A percentile compares a stretch with the other conserved stretches of the same genome.
Conservation (phyloP, 2,888 invertebrate genomes). For the Metallyticus violacea region DNA sequence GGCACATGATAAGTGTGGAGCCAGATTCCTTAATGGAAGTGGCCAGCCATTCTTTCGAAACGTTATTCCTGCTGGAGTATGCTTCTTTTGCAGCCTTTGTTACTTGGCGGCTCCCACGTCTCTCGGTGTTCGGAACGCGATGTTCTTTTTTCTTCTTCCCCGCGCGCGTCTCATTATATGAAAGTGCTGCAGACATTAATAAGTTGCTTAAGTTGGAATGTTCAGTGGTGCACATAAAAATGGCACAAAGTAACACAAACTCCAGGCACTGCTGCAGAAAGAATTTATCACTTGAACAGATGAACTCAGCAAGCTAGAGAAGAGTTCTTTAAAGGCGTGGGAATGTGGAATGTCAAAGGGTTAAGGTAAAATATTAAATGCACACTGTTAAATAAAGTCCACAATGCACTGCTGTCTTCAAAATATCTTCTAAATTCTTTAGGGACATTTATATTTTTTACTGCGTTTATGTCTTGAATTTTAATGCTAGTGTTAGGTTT, state of each 20-base stretch:
- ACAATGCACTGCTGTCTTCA: not conserved
- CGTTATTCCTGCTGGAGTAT: not conserved
- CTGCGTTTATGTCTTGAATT: no score
- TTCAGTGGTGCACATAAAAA: constrained; percentile 16
- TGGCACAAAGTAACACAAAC: not conserved
- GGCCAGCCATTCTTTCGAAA: not conserved
- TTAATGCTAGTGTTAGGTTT: no score
- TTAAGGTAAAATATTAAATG: not conserved
- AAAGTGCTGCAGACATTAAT: constrained; percentile 21
- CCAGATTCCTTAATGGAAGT: not conserved
- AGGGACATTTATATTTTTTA: no score
- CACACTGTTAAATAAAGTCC: not conserved
- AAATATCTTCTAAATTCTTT: not conserved
- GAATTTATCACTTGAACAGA: not conserved
- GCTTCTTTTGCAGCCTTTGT: not conserved
- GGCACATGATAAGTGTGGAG: not conserved
- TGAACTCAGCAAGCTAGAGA: not conserved
- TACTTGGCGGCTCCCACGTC: not conserved
- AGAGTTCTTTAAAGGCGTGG: no score
- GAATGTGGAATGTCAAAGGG: not conserved
- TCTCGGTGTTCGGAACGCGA: not conserved
- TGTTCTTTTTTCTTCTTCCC: not conserved
- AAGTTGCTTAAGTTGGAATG: constrained; percentile 22
- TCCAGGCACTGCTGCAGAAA: not conserved
- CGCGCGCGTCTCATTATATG: not conserved